Evolutionary conservation across 1,140 invertebrate species (phyloP), one percentile per base, ranked within the genome.

Genomic region (Tetramorium alpestre): DNA sequence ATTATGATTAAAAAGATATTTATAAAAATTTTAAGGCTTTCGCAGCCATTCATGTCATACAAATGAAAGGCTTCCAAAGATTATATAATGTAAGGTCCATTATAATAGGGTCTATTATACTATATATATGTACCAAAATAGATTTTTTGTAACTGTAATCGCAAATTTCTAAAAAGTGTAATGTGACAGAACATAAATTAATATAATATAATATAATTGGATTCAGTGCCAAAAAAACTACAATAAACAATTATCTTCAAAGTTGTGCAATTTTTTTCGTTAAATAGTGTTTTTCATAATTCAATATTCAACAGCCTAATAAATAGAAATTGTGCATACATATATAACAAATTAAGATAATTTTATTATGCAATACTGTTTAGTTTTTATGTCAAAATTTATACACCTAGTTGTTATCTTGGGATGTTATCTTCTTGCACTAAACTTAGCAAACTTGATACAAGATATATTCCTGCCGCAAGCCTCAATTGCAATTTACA

Each of bases 401-500:
- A 70, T 28, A 72, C 1, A 69, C 38, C 38, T 54, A 16, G 3
- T 0, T 28, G 65, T 25, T 75, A 75, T 58, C 72, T 13, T 75
- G 33, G 72, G 54, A 75, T 75, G 38, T 69, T 62, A 78, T 64
- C 58, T 78, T 47, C 22, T 47, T 60, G 16, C 41, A 18, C 22
- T 72, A 44, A 70, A 81, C 67, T 41, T 54, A 56, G 65, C 16
- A 41, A 81, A 38, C 28, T 70, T 81, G 65, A 81, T 81, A 44
- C 65, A 70, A 81, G 49, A 81, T 81, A 81, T 72, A 78, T 65
- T 84, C 41, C 41, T n/a, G 44, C 51, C 54, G 44, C 54, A 33
- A 67, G 44, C 54, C 51, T 84, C 69, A 73, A 62, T 84, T 75
- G 80, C 28, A 82, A 47, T 82, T 54, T 75, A 75, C 80, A 84